Evolutionary conservation across 2,113 vertebrate species (phyloP).

Genomic region (Leptocoma aspasia): DNA sequence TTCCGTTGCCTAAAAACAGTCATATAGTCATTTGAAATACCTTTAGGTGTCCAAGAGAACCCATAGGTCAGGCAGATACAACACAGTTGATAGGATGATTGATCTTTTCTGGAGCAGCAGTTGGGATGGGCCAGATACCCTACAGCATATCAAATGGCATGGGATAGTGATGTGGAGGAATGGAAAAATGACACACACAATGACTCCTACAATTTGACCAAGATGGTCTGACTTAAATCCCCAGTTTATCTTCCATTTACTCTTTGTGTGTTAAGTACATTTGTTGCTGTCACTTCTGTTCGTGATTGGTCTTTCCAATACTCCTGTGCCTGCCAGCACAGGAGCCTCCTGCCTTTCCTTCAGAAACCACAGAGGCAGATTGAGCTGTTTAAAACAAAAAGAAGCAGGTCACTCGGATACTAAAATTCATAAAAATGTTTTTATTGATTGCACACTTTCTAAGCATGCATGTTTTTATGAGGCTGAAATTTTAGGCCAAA

Average conservation of each 20-base stretch:
- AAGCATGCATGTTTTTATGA: neutral
- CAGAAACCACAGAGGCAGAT: neutral
- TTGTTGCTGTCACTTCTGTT: neutral
- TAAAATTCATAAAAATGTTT: neutral
- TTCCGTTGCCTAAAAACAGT: neutral
- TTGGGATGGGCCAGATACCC: fast-evolving
- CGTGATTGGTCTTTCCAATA: neutral
- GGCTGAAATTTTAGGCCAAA: neutral
- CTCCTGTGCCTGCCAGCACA: neutral
- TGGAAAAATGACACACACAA: neutral
- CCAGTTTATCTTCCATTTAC: neutral
- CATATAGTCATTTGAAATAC: neutral
- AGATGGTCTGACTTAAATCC: neutral
- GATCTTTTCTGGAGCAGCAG: neutral
- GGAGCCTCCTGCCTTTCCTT: neutral
- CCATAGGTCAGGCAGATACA: neutral
- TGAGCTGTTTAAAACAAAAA: neutral
- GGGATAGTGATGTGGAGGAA: neutral
- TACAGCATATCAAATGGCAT: neutral
- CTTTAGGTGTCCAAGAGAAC: neutral
- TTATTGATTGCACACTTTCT: neutral
- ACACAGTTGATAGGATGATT: neutral
- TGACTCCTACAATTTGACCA: neutral
- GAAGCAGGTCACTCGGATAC: neutral
- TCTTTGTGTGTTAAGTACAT: neutral